A percentile compares a stretch with the other conserved stretches of the same genome.
phyloP scores from a whole-genome alignment of 2,797 vertebrate species.

The Rhinogobio ventralis region DNA sequence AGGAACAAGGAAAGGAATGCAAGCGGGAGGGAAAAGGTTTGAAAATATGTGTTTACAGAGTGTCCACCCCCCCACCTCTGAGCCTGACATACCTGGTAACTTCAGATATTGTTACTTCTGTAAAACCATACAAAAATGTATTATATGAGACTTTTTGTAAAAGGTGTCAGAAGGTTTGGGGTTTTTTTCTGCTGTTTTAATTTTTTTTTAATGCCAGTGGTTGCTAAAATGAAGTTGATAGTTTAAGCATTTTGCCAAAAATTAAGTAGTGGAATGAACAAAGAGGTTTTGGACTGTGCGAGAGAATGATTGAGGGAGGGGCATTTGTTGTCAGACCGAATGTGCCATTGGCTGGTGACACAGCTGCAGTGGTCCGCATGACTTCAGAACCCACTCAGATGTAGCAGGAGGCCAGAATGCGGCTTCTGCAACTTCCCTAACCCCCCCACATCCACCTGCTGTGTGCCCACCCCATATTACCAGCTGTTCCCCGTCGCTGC shows the following conservation, averaged over 20 bases:
- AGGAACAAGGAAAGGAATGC: not conserved
- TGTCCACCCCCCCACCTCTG: not conserved
- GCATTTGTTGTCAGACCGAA: slow-evolving; percentile 58
- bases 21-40: not conserved
- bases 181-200: not conserved
- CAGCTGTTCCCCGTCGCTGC: slow-evolving; percentile 62
- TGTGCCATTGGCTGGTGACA: slow-evolving; percentile 62
- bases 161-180: not conserved
- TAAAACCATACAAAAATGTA: not conserved
- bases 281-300: not conserved
- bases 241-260: not conserved
- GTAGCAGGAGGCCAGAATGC: slow-evolving; percentile 55
- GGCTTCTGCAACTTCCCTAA: slow-evolving; percentile 46
- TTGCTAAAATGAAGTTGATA: not conserved
- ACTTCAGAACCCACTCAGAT: slow-evolving; percentile 59
- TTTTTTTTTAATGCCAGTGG: not conserved
- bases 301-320: slow-evolving; percentile 16
- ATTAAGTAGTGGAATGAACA: slow-evolving; percentile 24
- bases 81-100: not conserved
- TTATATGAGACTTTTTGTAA: not conserved
- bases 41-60: not conserved
- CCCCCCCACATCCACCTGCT: slow-evolving; percentile 32
- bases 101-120: not conserved
- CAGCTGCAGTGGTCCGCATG: slow-evolving; percentile 64
- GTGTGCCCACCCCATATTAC: slow-evolving; percentile 52